A percentile compares a stretch with the other conserved stretches of the same genome.
Evolutionary conservation across 2,113 vertebrate genomes (phyloP).

Genomic region (Climacteris rufus): DNA sequence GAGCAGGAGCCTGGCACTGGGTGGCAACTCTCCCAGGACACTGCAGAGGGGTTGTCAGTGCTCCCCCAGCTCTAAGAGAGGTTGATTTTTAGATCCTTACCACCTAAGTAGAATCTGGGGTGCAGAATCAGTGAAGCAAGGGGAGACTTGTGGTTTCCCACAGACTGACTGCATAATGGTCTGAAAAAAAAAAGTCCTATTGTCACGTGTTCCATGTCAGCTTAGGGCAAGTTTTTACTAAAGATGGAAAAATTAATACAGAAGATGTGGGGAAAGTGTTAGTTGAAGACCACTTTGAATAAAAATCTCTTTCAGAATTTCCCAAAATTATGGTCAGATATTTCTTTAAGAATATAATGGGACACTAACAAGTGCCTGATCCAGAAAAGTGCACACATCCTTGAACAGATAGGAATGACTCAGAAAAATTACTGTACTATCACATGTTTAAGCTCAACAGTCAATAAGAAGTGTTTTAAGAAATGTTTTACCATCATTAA

Average conservation of each 20-base stretch:
- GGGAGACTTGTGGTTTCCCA: neutral
- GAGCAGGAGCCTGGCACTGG: neutral
- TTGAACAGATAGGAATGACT: neutral
- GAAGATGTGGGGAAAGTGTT: neutral
- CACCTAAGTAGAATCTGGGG: neutral
- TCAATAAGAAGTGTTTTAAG: neutral
- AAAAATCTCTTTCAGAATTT: neutral
- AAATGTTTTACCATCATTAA: neutral
- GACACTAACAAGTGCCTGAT: neutral
- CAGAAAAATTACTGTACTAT: neutral
- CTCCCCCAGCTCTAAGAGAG: neutral
- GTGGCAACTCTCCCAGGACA: neutral
- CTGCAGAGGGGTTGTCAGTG: accelerated
- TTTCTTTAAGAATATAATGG: neutral
- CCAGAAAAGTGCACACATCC: neutral
- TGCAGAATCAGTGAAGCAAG: neutral
- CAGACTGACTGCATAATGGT: accelerated
- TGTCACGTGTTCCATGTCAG: neutral
- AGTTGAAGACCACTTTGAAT: neutral
- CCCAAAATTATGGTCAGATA: neutral
- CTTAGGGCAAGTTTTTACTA: neutral
- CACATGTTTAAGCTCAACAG: neutral
- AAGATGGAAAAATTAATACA: neutral
- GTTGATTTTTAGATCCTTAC: neutral
- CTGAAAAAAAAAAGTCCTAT: neutral